Evolutionary conservation across 2,113 vertebrate species (phyloP), one percentile per base, ranked within the genome.

Genomic region (Corydoras maculifer): DNA sequence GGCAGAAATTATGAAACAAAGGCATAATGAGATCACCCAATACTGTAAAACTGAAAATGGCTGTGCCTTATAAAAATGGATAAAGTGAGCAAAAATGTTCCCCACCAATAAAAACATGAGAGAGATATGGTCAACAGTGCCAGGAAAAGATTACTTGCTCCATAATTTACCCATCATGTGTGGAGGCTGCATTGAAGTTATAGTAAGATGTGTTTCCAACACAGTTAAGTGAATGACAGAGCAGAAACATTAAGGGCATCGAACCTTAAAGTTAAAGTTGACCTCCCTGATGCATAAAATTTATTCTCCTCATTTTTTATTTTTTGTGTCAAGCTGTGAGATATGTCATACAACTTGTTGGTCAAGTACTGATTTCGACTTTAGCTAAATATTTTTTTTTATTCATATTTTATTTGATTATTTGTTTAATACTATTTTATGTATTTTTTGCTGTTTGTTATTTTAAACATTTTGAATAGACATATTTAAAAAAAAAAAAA

Each of bases 1-100:
- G 63, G 69, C 65, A 72, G 65, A 71, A 80, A 64, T 75, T 81
- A 83, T 83, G 79, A 83, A 78, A 72, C 78, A 80, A 78, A 79
- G 70, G 82, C 77, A 81, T 87, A 87, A 88, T 82, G 84, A 83
- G 84, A 74, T 82, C 78, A 80, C 70, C 78, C 68, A 81, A 86
- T 85, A 83, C 72, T 66, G 66, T 76, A 75, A 75, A 84, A 84
- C 76, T 75, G 82, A 72, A 68, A 79, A 70, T 69, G 75, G 80
- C 85, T 85, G 80, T 82, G 81, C 81, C 70, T 81, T 72, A 74
- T 86, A 85, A 86, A 84, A 79, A 51, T 62, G 68, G 69, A 75
- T 11, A 54, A 69, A 78, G 72, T 72, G 58, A 55, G 65, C 32
- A 49, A 78, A 78, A 68, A 14, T 66, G 73, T 12, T n/a, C 50